Evolutionary conservation across 1,140 invertebrate genomes (phyloP), one percentile per base, ranked within the genome.

Genomic region (Drosophila orosa): DNA sequence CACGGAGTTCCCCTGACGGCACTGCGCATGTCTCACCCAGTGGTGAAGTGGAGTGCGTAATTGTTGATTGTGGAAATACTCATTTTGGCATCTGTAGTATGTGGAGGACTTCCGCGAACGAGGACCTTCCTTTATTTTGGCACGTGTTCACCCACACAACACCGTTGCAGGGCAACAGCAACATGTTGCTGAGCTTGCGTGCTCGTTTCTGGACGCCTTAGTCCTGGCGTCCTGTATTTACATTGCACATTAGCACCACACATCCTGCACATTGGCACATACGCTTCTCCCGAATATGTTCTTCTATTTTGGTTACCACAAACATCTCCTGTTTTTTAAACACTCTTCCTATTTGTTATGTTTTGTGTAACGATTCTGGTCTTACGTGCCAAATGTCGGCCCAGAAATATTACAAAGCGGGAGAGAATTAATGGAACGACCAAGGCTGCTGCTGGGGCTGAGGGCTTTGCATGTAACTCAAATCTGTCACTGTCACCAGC

Each of bases 171-270:
- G n/a, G 22, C 58, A 39, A 67, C 72, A 39, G 72, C 72, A 85
- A 69, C 80, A 84, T 84, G 80, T 77, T 84, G 80, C 81, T 80
- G 81, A 73, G 66, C 40, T 84, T 80, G 76, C 66, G 72, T 80
- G 66, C 2, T 65, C 22, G 6, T 59, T 35, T 13, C 3, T 19
- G 39, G 10, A 42, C 39, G 22, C 17, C 9, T 42, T 24, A 15
- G 13, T 63, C 47, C 24, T 33, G 15, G 9, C 31, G 15, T 25
- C 31, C 31, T 25, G 48, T 47, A 69, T 47, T 66, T 44, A 31
- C 48, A 55, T 55, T 44, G 66, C 66, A 45, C 52, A 52, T 66
- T 45, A 63, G 27, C 37, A 25, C 17, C 52, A 44, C 52, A 44
- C 54, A 63, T 62, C 33, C 47, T 60, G 24, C 29, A 15, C 22